Evolutionary conservation across 1,140 invertebrate genomes (phyloP).

Genomic region (Himalopsyche phryganea): DNA sequence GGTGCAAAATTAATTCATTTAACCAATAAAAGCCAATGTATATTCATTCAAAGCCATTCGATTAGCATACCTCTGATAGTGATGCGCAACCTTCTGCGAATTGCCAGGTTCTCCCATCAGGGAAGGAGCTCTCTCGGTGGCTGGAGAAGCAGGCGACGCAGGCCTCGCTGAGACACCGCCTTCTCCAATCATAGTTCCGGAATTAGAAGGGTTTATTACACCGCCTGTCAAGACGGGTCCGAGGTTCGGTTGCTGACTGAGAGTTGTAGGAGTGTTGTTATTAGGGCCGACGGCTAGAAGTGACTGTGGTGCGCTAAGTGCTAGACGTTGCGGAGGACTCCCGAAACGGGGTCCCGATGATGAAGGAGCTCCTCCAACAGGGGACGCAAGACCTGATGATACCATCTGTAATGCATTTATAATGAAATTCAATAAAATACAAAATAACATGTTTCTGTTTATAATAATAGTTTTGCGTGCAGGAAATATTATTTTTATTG

Average conservation of each 20-base stretch:
- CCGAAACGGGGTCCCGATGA: constrained; percentile 21
- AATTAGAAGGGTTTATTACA: constrained; percentile 40
- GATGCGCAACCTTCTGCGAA: constrained; percentile 22
- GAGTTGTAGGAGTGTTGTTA: background rate
- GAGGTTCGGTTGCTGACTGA: background rate
- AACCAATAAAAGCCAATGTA: no score
- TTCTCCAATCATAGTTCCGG: constrained; percentile 46
- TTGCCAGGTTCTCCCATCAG: constrained; percentile 15
- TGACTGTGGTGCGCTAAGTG: constrained; percentile 34
- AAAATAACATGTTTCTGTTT: no score
- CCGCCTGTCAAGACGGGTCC: constrained; percentile 29
- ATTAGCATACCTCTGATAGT: constrained; percentile 28
- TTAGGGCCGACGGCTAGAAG: constrained; percentile 33
- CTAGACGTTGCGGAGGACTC: constrained; percentile 23
- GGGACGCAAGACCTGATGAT: constrained; percentile 31
- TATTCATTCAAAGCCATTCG: no score
- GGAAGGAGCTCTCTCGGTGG: constrained; percentile 41
- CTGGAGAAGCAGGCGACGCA: constrained; percentile 55
- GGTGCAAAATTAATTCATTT: no score
- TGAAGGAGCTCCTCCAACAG: constrained; percentile 19
- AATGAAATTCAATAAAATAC: no score
- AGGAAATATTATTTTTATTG: background rate
- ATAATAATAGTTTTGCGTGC: background rate
- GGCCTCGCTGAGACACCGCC: constrained; percentile 39
- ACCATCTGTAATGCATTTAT: constrained; percentile 22